A percentile compares a stretch with the other conserved stretches of the same genome.
Evolutionary conservation across 1,140 invertebrate species (phyloP).

Genomic region (Zeugodacus cucurbitae): DNA sequence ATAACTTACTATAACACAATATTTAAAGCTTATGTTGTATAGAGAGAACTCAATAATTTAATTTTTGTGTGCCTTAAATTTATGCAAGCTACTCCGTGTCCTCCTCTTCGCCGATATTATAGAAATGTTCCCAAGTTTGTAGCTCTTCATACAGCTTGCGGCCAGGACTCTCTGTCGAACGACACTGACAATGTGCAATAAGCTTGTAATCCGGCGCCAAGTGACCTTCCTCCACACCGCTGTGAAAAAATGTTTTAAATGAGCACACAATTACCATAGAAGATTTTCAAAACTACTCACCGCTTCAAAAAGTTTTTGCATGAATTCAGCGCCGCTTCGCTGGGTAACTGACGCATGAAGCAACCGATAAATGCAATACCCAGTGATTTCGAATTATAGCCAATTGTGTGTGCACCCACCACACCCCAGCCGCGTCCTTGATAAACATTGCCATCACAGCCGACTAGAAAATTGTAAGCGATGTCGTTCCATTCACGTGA

Average conservation of each 20-base stretch:
- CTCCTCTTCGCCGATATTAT: constrained; percentile 34
- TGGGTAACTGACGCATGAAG: constrained; percentile 67
- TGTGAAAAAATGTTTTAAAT: constrained; percentile 39
- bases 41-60: background rate
- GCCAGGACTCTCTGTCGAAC: constrained; percentile 60
- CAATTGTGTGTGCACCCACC: constrained; percentile 73
- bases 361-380: constrained; percentile 76
- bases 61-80: background rate
- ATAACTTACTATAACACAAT: background rate
- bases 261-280: background rate
- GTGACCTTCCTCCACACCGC: constrained; percentile 66
- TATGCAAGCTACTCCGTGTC: background rate
- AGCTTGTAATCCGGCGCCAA: constrained; percentile 67
- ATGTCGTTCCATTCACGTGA: constrained; percentile 70
- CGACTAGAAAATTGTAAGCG: constrained; percentile 74
- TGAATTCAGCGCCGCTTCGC: constrained; percentile 55
- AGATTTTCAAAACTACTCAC: constrained; percentile 6
- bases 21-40: background rate
- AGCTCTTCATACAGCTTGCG: constrained; percentile 48
- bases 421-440: constrained; percentile 76
- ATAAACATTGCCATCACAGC: constrained; percentile 74
- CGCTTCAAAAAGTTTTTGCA: constrained; percentile 62
- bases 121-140: constrained; percentile 46
- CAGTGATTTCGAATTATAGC: constrained; percentile 73
- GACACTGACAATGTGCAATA: constrained; percentile 61